Conservation (phyloP, 2,888 invertebrate genomes). For the Leptinotarsa haldemani region DNA sequence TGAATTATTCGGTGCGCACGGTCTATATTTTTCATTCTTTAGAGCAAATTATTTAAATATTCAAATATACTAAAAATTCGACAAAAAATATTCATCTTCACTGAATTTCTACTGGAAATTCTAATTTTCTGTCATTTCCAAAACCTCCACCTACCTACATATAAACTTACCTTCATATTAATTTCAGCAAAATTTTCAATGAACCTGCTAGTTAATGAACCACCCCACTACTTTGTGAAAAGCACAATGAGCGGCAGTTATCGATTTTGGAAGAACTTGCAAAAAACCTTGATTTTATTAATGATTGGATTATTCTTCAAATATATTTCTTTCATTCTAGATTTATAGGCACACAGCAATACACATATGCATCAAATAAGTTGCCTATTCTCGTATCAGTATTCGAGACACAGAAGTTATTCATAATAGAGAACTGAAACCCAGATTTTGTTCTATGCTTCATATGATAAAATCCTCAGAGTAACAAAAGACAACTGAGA, state of each 20-base stretch:
- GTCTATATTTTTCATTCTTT: too few species aligned
- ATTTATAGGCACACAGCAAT: background rate
- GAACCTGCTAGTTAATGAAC: conserved; percentile 1
- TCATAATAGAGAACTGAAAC: too few species aligned
- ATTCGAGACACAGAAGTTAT: background rate
- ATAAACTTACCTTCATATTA: background rate
- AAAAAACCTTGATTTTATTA: conserved; percentile 12
- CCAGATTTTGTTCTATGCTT: too few species aligned
- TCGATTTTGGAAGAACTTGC: conserved; percentile 12
- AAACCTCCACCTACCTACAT: too few species aligned
- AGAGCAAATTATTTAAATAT: too few species aligned
- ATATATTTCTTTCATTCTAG: background rate
- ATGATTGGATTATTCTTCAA: background rate
- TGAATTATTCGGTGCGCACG: too few species aligned
- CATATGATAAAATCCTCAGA: too few species aligned
- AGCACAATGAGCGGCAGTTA: conserved; percentile 8
- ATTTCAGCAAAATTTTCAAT: background rate
- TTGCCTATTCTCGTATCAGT: background rate
- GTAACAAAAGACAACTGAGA: too few species aligned
- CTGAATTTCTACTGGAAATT: too few species aligned
- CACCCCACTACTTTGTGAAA: conserved; percentile 12
- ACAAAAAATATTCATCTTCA: too few species aligned
- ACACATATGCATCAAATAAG: background rate
- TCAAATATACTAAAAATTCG: too few species aligned
- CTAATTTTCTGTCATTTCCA: too few species aligned